Evolutionary conservation across 2,888 invertebrate genomes (phyloP).

Genomic region (Sicus ferrugineus): DNA sequence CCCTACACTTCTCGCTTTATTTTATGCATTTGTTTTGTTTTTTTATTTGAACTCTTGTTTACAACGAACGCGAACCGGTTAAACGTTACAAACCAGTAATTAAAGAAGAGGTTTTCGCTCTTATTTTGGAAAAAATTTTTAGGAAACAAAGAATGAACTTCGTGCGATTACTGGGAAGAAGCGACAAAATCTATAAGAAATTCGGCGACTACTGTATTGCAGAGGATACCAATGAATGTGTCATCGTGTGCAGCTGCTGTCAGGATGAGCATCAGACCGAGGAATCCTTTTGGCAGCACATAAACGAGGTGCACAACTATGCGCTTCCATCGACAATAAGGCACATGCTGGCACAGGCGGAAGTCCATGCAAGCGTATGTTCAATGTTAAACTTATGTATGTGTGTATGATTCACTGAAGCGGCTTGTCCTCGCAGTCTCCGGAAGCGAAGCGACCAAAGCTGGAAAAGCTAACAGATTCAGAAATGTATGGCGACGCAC

Average conservation of each 20-base stretch:
- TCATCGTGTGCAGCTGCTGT: constrained; percentile 35
- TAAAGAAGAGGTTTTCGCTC: no score
- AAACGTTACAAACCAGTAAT: no score
- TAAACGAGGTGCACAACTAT: constrained; percentile 33
- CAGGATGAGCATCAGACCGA: constrained; percentile 35
- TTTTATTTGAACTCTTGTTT: no score
- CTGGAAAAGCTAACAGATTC: neutral
- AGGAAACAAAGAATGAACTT: constrained; percentile 35
- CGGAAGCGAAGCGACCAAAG: constrained; percentile 9
- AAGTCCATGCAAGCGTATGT: neutral
- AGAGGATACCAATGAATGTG: constrained; percentile 34
- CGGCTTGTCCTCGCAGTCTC: neutral
- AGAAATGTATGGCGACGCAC: constrained; percentile 29
- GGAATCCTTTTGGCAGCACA: constrained; percentile 32
- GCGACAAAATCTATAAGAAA: constrained; percentile 38
- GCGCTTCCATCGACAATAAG: constrained; percentile 22
- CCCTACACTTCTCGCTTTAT: no score
- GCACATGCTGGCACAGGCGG: constrained; percentile 7
- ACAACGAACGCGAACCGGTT: no score
- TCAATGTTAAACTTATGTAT: no score
- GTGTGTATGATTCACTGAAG: neutral
- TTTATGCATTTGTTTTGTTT: no score
- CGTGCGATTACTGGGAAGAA: constrained; percentile 36
- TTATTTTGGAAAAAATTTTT: no score
- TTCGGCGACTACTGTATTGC: constrained; percentile 38